These are phyloP conservation scores for Drosophila paramelanica DNA, from an alignment of 2,888 invertebrate genomes.

Conservation along the genomic window DNA sequence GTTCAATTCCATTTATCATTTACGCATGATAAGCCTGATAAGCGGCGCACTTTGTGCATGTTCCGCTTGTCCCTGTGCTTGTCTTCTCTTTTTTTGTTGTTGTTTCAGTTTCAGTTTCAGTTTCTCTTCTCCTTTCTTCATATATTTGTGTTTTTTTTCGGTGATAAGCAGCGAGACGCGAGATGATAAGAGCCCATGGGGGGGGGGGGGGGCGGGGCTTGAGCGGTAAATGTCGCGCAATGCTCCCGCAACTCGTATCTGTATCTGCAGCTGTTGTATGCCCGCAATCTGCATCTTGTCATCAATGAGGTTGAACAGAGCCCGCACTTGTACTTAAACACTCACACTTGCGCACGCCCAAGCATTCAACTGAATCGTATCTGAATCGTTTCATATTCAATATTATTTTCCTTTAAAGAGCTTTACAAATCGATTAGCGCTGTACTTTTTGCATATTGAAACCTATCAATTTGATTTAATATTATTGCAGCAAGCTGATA, in stretches of 20 bases:
- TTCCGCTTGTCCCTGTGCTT: conserved; percentile 15
- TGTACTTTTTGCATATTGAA: not conserved
- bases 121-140: conserved; percentile 2
- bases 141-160: not conserved
- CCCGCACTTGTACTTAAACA: conserved; percentile 1
- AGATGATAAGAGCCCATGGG: conserved; percentile 13
- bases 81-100: conserved; percentile 2
- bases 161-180: conserved; percentile 32
- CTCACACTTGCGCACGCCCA: not conserved
- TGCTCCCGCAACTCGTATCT: conserved; percentile 25
- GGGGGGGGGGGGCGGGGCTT: not conserved
- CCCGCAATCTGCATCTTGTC: conserved; percentile 43
- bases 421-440: conserved; percentile 4
- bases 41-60: conserved; percentile 54
- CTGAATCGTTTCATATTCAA: conserved; percentile 15
- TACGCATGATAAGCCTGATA: conserved; percentile 71
- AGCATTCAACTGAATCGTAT: conserved; percentile 8
- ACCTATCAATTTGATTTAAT: not conserved
- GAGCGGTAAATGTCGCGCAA: conserved; percentile 15
- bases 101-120: conserved; percentile 13
- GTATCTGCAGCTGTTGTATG: conserved; percentile 23
- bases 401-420: not conserved
- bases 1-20: conserved; percentile 73
- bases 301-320: conserved; percentile 30
- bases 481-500: not conserved